These are phyloP conservation scores for Agriopis marginaria DNA, from an alignment of 2,888 invertebrate species.

Conservation along the genomic window DNA sequence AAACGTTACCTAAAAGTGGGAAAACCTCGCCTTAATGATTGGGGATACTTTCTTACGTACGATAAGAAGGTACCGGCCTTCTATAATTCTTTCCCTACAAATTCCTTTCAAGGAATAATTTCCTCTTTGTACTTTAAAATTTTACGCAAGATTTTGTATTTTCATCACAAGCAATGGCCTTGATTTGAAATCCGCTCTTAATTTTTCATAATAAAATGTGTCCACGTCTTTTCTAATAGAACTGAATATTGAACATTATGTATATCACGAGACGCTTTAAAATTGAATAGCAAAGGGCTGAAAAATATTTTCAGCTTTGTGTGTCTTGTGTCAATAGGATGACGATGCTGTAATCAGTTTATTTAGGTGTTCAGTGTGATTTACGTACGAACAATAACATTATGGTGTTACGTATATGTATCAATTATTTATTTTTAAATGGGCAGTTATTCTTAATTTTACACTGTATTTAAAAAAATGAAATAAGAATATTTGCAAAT, in stretches of 20 bases:
- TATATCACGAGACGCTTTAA: slow-evolving; percentile 1
- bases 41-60: neutral
- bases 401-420: neutral
- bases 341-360: slow-evolving; percentile 24
- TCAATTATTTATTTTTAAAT: neutral
- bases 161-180: slow-evolving; percentile 5
- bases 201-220: slow-evolving; percentile 17
- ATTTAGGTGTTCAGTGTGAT: slow-evolving; percentile 21
- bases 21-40: no score
- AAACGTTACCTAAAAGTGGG: no score
- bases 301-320: slow-evolving; percentile 15
- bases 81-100: no score
- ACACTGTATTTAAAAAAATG: neutral
- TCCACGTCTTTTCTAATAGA: neutral
- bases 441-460: neutral
- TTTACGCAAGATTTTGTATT: slow-evolving; percentile 8
- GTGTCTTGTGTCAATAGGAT: slow-evolving; percentile 23
- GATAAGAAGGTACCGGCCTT: no score
- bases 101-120: neutral
- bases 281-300: slow-evolving; percentile 7
- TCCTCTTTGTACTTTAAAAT: neutral
- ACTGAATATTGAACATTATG: slow-evolving; percentile 15
- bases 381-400: slow-evolving; percentile 16
- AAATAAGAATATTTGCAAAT: no score
- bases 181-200: slow-evolving; percentile 16